These are phyloP conservation scores for Holacanthella duospinosa DNA, from an alignment of 2,888 invertebrate genomes.

Conservation along the genomic window DNA sequence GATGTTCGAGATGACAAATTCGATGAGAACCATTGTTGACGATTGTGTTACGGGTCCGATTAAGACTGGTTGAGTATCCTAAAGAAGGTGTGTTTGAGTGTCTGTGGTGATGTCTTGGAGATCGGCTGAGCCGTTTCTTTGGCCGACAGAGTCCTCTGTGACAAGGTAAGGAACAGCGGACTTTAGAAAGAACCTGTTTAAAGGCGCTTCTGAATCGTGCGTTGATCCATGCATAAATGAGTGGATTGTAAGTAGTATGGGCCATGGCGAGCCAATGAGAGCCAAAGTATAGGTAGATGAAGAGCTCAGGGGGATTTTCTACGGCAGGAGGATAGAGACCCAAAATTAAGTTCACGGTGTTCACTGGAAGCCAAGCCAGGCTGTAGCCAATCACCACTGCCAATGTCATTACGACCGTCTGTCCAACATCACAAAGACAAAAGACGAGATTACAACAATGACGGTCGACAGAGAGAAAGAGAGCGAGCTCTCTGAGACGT, in stretches of 20 bases:
- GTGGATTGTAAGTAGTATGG: slow-evolving; percentile 40
- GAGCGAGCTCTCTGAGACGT: too few species aligned
- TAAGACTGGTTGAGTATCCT: slow-evolving; percentile 6
- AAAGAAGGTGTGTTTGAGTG: slow-evolving; percentile 3
- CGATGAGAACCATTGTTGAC: background rate
- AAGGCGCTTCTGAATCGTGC: slow-evolving; percentile 40
- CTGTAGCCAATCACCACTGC: slow-evolving; percentile 44
- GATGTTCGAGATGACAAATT: background rate
- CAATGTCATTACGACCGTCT: slow-evolving; percentile 48
- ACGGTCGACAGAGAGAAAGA: too few species aligned
- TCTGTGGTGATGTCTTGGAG: background rate
- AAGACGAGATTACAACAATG: background rate
- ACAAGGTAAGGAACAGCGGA: background rate
- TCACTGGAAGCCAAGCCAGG: slow-evolving; percentile 45
- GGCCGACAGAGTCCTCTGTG: background rate
- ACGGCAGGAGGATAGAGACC: slow-evolving; percentile 5
- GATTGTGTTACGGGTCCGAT: background rate
- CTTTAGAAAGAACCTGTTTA: slow-evolving; percentile 1
- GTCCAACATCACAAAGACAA: slow-evolving; percentile 18
- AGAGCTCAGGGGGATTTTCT: slow-evolving; percentile 9
- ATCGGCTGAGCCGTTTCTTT: background rate
- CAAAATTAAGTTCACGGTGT: slow-evolving; percentile 26
- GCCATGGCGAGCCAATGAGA: slow-evolving; percentile 41
- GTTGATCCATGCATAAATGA: slow-evolving; percentile 42
- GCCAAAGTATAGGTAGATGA: slow-evolving; percentile 38